These are phyloP conservation scores for Drosophila yakuba DNA, from an alignment of 1,140 invertebrate species.

Conservation along the genomic window DNA sequence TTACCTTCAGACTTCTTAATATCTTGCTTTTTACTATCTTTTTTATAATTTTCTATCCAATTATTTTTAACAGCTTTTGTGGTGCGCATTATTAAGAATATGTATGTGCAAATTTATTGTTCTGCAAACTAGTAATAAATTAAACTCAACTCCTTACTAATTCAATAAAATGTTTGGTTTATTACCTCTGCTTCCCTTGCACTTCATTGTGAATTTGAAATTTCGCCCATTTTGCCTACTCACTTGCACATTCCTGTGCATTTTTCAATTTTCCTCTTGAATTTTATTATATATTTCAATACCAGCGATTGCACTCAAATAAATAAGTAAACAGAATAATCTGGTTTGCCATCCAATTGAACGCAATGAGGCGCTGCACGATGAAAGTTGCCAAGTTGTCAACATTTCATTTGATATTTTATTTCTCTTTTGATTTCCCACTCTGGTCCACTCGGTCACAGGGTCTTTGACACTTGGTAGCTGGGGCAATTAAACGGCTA, in stretches of 20 bases:
- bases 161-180: too few relatives aligned
- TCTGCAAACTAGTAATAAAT: too few relatives aligned
- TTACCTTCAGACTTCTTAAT: neutral
- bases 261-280: neutral
- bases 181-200: too few relatives aligned
- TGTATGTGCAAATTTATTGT: too few relatives aligned
- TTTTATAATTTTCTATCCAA: neutral
- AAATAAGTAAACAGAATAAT: constrained; percentile 14
- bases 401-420: constrained; percentile 42
- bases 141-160: too few relatives aligned
- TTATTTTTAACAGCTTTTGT: neutral
- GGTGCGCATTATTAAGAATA: too few relatives aligned
- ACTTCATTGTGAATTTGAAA: too few relatives aligned
- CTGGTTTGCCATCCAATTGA: constrained; percentile 35
- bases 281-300: constrained; percentile 17
- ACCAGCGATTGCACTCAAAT: constrained; percentile 17
- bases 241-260: neutral
- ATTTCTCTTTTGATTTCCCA: constrained; percentile 44
- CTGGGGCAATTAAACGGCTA: constrained; percentile 71
- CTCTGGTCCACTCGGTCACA: constrained; percentile 76
- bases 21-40: neutral
- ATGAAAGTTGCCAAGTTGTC: constrained; percentile 49
- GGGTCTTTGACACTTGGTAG: constrained; percentile 78
- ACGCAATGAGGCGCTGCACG: constrained; percentile 38
- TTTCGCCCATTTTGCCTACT: neutral